Percentiles rank a stretch among this genome's conserved stretches.
Evolutionary conservation across 2,888 invertebrate species (phyloP).

Genomic region (Arenicola marina): DNA sequence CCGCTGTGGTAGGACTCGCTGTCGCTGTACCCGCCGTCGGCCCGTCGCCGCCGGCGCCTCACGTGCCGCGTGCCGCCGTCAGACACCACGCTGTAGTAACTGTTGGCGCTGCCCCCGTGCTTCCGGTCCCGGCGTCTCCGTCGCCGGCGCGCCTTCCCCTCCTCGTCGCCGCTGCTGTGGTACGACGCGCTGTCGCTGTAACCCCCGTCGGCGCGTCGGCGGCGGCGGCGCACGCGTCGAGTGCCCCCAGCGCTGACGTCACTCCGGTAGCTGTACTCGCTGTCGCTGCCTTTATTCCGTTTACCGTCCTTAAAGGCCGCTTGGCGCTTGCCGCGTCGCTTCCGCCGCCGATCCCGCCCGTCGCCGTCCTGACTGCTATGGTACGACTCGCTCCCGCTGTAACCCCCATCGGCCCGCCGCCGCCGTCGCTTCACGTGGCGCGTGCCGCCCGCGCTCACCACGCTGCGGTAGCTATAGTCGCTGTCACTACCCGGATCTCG

Average conservation of each 20-base stretch:
- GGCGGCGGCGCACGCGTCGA: conserved; percentile 47
- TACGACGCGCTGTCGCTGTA: conserved; percentile 53
- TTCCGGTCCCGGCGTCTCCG: conserved; percentile 51
- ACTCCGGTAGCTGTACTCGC: conserved; percentile 57
- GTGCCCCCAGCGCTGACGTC: conserved; percentile 56
- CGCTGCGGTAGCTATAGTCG: conserved; percentile 56
- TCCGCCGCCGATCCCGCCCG: conserved; percentile 25
- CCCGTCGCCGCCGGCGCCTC: conserved; percentile 40
- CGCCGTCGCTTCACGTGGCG: conserved; percentile 47
- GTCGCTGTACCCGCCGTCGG: conserved; percentile 56
- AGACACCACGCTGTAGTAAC: conserved; percentile 53
- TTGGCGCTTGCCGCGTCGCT: conserved; percentile 37
- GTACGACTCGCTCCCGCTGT: conserved; percentile 51
- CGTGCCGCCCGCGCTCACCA: conserved; percentile 55
- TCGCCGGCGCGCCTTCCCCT: conserved; percentile 50
- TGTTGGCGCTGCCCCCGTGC: conserved; percentile 55
- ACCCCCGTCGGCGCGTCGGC: conserved; percentile 53
- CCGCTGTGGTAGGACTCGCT: conserved; percentile 53
- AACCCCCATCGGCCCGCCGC: conserved; percentile 54
- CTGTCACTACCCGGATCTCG: conserved; percentile 53
- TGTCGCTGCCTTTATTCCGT: conserved; percentile 52
- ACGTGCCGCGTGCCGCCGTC: conserved; percentile 57
- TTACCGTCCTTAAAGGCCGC: conserved; percentile 45
- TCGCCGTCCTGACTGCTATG: conserved; percentile 42
- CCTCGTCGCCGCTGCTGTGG: conserved; percentile 54